phyloP scores from a whole-genome alignment of 2,797 vertebrate genomes.

The Aplochiton taeniatus region DNA sequence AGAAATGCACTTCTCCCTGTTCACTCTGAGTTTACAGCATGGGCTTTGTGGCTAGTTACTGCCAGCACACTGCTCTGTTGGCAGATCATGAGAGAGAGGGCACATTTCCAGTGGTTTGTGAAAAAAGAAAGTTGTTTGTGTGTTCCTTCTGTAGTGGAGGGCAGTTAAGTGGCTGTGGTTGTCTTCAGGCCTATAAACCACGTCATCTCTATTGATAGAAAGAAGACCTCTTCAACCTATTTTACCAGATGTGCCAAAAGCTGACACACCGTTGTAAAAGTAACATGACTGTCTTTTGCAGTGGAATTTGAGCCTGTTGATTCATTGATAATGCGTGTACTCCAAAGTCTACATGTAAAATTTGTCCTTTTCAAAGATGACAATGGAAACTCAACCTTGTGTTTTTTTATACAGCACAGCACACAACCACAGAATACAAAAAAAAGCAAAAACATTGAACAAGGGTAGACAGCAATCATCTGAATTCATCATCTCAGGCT shows the following conservation, averaged over 20 bases:
- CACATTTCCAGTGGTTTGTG: not conserved
- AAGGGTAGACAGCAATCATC: too few relatives aligned
- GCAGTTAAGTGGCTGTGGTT: conserved; percentile 27
- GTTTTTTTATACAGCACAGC: too few relatives aligned
- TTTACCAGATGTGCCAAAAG: conserved; percentile 27
- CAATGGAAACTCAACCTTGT: too few relatives aligned
- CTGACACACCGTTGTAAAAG: not conserved
- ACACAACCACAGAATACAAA: too few relatives aligned
- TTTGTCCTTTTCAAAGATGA: too few relatives aligned
- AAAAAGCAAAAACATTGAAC: too few relatives aligned
- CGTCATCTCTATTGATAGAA: conserved; percentile 27
- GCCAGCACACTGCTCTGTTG: conserved; percentile 13
- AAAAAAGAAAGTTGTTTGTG: conserved; percentile 24
- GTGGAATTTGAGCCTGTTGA: too few relatives aligned
- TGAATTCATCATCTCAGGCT: too few relatives aligned
- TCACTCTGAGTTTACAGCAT: conserved; percentile 10
- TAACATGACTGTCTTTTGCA: not conserved
- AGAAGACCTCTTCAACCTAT: conserved; percentile 15
- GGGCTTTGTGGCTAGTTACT: conserved; percentile 26
- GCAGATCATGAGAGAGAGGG: not conserved
- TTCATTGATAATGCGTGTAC: too few relatives aligned
- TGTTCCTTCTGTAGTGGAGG: conserved; percentile 12
- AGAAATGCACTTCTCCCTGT: conserved; percentile 9
- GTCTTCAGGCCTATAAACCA: conserved; percentile 32
- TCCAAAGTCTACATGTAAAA: too few relatives aligned